Conservation (phyloP, 92 coral and sea anemone genomes). For the Pocillopora meandrina region DNA sequence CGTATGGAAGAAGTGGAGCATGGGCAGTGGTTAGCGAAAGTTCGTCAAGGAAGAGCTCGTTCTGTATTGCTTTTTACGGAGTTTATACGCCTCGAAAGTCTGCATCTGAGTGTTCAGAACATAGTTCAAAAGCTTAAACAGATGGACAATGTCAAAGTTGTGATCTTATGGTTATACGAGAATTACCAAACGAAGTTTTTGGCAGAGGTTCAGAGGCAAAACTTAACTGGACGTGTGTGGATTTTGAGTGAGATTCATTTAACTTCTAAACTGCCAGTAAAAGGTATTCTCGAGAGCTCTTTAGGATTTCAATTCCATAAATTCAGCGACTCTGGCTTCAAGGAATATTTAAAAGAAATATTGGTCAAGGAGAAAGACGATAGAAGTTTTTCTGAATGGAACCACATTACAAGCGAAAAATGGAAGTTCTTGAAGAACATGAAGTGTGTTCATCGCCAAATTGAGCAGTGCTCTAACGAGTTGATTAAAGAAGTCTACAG, state of each 20-base stretch:
- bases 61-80: conserved; percentile 5
- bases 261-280: no score
- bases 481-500: neutral
- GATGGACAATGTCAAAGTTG: neutral
- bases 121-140: neutral
- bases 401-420: neutral
- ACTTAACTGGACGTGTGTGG: neutral
- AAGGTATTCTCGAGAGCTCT: neutral
- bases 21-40: conserved; percentile 4
- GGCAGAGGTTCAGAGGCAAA: neutral
- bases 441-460: neutral
- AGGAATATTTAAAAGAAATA: neutral
- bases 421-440: no score
- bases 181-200: neutral
- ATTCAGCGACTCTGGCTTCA: neutral
- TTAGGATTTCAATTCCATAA: neutral
- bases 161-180: conserved; percentile 2
- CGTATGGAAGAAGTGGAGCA: conserved; percentile 13
- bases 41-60: neutral
- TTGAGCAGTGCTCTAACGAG: neutral
- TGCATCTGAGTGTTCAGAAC: neutral
- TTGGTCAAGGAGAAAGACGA: no score
- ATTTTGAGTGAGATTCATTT: neutral
- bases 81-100: neutral
- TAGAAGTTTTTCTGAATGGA: neutral